Evolutionary conservation across 2,113 vertebrate genomes (phyloP).

Genomic region (Prionailurus viverrinus): DNA sequence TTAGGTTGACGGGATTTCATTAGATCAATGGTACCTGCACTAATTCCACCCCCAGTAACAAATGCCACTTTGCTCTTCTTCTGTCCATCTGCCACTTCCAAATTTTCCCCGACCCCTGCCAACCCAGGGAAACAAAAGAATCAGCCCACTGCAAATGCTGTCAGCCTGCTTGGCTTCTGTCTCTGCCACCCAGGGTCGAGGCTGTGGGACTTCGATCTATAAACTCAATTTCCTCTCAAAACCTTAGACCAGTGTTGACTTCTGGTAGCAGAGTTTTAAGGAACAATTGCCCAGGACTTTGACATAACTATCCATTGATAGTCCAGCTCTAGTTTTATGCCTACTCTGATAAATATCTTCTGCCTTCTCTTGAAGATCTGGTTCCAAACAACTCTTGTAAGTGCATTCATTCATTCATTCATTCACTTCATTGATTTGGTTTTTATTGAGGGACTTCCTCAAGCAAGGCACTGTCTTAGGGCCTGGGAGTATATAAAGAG

Average conservation of each 20-base stretch:
- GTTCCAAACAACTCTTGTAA: neutral
- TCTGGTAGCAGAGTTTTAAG: neutral
- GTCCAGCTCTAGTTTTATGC: neutral
- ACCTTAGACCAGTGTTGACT: neutral
- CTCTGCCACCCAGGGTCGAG: neutral
- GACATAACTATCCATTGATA: neutral
- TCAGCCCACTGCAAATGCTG: neutral
- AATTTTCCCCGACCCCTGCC: neutral
- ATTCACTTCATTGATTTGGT: neutral
- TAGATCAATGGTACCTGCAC: neutral
- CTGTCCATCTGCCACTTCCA: neutral
- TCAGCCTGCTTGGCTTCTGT: neutral
- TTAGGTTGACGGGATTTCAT: neutral
- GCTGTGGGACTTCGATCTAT: neutral
- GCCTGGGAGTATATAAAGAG: neutral
- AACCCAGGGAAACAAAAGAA: neutral
- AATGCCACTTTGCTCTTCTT: neutral
- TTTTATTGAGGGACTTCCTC: neutral
- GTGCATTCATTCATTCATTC: neutral
- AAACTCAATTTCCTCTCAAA: slow-evolving; percentile 5
- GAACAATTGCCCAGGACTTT: neutral
- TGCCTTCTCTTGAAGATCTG: neutral
- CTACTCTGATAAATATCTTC: neutral
- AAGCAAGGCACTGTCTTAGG: neutral
- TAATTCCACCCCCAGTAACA: neutral